Percentiles rank a stretch among this genome's conserved stretches.
Evolutionary conservation across 2,797 vertebrate species (phyloP).

Genomic region (Leptoclinus maculatus): DNA sequence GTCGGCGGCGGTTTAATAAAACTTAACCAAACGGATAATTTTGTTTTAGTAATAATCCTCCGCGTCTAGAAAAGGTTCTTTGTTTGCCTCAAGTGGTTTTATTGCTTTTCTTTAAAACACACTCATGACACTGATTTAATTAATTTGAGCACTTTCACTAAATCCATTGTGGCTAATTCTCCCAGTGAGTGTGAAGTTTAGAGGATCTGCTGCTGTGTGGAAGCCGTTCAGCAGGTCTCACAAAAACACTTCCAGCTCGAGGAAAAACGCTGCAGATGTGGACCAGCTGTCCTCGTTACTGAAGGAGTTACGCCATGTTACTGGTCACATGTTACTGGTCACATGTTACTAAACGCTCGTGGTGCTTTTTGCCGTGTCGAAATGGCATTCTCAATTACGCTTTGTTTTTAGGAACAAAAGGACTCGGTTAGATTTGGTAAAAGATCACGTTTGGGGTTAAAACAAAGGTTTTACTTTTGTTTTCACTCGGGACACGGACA

Average conservation of each 20-base stretch:
- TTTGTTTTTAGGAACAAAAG: too few relatives aligned
- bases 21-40: constrained; percentile 67
- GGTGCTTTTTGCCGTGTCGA: too few relatives aligned
- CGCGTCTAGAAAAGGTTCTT: constrained; percentile 60
- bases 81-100: constrained; percentile 71
- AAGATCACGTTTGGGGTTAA: too few relatives aligned
- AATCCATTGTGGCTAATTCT: constrained; percentile 57
- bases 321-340: too few relatives aligned
- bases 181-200: constrained; percentile 4
- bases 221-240: constrained; percentile 26
- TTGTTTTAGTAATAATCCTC: constrained; percentile 59
- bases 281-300: too few relatives aligned
- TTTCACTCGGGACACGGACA: too few relatives aligned
- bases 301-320: too few relatives aligned
- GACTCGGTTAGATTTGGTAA: too few relatives aligned
- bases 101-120: constrained; percentile 52
- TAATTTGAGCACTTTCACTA: constrained; percentile 57
- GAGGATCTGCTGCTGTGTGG: constrained; percentile 27
- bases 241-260: not conserved
- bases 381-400: too few relatives aligned
- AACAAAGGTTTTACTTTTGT: too few relatives aligned
- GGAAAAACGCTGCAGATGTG: not conserved
- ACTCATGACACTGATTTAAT: constrained; percentile 66
- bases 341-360: too few relatives aligned
- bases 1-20: constrained; percentile 47